Base-by-base conservation (phyloP, 2,113 vertebrate genomes). In the Pseudonaja textilis region DNA sequence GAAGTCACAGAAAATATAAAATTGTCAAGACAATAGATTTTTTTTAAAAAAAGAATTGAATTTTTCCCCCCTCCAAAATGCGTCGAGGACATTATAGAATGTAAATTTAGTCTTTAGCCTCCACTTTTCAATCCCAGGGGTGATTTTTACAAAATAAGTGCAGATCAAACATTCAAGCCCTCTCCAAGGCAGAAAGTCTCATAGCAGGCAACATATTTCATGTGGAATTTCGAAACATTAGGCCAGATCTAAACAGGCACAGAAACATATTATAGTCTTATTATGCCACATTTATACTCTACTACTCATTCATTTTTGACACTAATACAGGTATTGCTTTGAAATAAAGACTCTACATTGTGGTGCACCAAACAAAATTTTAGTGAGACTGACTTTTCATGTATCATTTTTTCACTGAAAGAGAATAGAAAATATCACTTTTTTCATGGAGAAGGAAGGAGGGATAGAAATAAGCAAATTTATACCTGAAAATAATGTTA, bases 221-320 rank as follows among this genome's bases (percentile, higher is more conserved):
- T 1, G 7, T 64, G 54, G 55, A 34, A 64, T 9, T 42, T 0
- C 0, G 4, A 11, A 29, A 88, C 90, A 25, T 1, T n/a, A 74
- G 8, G 57, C 0, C 3, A 61, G 59, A 52, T 87, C 6, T 74
- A 45, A 87, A 6, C 29, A 69, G 59, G 86, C 90, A 91, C 55
- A 91, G 89, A 87, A 11, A 0, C 0, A 34, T 64, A 93, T 95
- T 95, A 64, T 2, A 26, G 69, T 11, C 45, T 2, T 0, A 64
- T 39, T 42, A 25, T 42, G 20, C 22, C 20, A 88, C 18, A 11
- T 81, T 88, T 74, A 59, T 56, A 29, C 45, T 89, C 9, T 81
- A 74, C 23, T 45, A 52, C 39, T 9, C 1, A 16, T 10, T n/a
- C 85, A 87, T 26, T 93, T 39, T 91, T 45, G 74, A 85, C 54